Conservation (phyloP, 2,797 vertebrate genomes). For the Lycodopsis pacificus region DNA sequence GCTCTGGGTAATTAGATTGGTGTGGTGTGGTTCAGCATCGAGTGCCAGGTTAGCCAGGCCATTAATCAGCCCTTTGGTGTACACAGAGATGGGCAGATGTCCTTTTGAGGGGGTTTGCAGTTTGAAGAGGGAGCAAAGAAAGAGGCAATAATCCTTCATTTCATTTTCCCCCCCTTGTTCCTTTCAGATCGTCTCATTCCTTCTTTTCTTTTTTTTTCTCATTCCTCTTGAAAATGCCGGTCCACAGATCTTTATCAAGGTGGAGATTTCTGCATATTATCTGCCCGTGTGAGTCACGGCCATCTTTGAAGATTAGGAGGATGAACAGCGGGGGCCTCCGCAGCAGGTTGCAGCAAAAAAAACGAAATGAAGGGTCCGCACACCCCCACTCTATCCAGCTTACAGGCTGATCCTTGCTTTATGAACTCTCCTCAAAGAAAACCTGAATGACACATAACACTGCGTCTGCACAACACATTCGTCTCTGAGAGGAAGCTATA, state of each 20-base stretch:
- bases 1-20: conserved; percentile 77
- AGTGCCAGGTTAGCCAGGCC: conserved; percentile 71
- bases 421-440: conserved; percentile 48
- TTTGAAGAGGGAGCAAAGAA: conserved; percentile 40
- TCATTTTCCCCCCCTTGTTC: conserved; percentile 7
- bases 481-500: conserved; percentile 22
- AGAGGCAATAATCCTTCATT: conserved; percentile 34
- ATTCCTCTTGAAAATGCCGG: conserved; percentile 35
- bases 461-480: conserved; percentile 63
- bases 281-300: conserved; percentile 14
- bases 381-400: conserved; percentile 25
- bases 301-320: conserved; percentile 60
- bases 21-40: conserved; percentile 66
- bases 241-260: conserved; percentile 41
- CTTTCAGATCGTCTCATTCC: conserved; percentile 35
- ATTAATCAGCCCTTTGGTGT: conserved; percentile 71
- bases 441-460: conserved; percentile 38
- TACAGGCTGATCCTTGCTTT: conserved; percentile 43
- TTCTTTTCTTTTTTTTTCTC: not conserved
- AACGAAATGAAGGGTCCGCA: conserved; percentile 44
- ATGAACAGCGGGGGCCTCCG: conserved; percentile 33
- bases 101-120: conserved; percentile 60
- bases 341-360: conserved; percentile 45
- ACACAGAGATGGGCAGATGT: conserved; percentile 71
- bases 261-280: conserved; percentile 47